A percentile compares a stretch with the other conserved stretches of the same genome.
These are phyloP conservation scores for Tiphia femorata DNA, from an alignment of 2,888 invertebrate genomes.

Conservation along the genomic window DNA sequence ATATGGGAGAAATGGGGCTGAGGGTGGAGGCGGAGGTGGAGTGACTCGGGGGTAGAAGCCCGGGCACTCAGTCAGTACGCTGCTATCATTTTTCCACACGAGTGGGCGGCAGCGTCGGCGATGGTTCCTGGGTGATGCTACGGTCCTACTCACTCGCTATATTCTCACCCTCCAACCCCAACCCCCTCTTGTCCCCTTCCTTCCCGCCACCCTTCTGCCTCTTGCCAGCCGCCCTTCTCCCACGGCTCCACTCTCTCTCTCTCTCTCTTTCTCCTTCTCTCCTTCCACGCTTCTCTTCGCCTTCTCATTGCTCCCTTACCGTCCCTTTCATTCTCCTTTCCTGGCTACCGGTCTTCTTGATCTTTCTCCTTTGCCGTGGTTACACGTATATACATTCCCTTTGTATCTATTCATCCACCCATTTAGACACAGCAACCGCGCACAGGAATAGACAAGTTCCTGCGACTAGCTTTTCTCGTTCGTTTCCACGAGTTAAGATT, in stretches of 20 bases:
- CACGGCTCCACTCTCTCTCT: no score
- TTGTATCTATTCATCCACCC: not conserved
- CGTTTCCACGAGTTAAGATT: not conserved
- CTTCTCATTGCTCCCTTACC: not conserved
- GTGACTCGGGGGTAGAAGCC: conserved; percentile 38
- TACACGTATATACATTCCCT: not conserved
- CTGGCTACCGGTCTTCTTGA: not conserved
- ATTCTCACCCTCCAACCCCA: conserved; percentile 31
- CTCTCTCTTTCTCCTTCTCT: not conserved
- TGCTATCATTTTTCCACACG: conserved; percentile 75
- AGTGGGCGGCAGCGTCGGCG: conserved; percentile 63
- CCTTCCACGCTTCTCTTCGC: no score
- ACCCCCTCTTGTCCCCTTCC: conserved; percentile 14
- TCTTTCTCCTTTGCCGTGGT: not conserved
- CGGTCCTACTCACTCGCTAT: conserved; percentile 28
- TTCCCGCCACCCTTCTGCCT: not conserved
- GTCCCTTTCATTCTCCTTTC: not conserved
- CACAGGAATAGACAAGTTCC: no score
- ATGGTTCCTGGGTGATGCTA: conserved; percentile 46
- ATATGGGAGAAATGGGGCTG: not conserved
- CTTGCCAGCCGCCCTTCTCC: no score
- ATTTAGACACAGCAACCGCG: no score
- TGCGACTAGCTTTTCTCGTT: not conserved
- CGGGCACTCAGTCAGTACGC: conserved; percentile 62
- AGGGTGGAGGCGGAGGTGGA: conserved; percentile 5